Percentiles rank a stretch among this genome's conserved stretches.
Evolutionary conservation across 2,113 vertebrate genomes (phyloP).

Genomic region (Micronycteris hirsuta): DNA sequence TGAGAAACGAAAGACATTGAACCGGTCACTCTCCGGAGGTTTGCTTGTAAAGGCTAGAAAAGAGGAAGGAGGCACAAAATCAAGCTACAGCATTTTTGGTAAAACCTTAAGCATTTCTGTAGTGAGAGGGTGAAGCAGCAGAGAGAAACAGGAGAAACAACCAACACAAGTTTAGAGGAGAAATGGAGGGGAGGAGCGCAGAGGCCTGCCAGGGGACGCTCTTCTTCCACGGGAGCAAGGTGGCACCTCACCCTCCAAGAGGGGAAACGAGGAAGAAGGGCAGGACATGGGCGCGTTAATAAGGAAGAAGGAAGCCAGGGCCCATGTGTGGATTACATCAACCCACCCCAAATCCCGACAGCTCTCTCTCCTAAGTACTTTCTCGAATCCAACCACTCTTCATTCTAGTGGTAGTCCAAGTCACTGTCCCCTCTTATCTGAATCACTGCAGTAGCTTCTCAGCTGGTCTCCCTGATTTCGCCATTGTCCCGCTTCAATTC

Average conservation of each 20-base stretch:
- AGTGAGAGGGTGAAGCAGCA: background rate
- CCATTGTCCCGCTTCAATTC: background rate
- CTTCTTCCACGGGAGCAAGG: background rate
- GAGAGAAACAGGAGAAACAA: background rate
- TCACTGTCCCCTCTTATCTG: background rate
- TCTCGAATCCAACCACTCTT: background rate
- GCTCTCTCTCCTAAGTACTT: background rate
- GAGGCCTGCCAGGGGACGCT: background rate
- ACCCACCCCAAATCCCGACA: background rate
- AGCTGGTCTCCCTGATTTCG: background rate
- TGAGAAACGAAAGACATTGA: background rate
- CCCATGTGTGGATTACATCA: background rate
- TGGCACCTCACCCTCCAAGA: background rate
- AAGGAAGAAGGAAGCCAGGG: background rate
- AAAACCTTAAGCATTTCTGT: background rate
- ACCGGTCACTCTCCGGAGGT: background rate
- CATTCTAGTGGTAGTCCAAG: background rate
- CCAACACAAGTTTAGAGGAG: background rate
- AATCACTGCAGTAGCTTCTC: background rate
- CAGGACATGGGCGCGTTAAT: background rate
- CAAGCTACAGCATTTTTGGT: background rate
- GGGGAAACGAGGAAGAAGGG: background rate
- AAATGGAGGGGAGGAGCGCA: background rate
- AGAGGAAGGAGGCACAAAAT: background rate
- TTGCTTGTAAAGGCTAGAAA: background rate